Evolutionary conservation across 1,140 invertebrate genomes (phyloP), one percentile per base, ranked within the genome.

Genomic region (Diabrotica undecimpunctata): DNA sequence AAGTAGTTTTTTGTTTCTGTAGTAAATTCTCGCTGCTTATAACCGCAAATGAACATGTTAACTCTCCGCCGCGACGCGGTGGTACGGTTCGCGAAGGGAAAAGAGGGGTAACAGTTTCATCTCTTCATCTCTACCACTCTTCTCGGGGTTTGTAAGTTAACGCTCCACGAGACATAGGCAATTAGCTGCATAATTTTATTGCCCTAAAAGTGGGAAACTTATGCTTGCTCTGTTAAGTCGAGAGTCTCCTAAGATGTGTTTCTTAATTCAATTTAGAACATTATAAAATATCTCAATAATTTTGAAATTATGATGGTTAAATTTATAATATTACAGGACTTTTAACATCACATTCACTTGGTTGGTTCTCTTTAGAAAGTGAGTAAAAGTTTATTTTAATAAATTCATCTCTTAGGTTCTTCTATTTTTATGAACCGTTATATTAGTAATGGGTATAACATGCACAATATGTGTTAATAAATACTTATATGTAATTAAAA

Each of bases 101-200:
- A 1, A 4, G 25, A 25, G 25, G 25, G 25, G 25, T 25, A 25
- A 25, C 25, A 25, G 25, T 25, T 25, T 25, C 25, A 25, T 25
- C 25, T 25, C 25, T 25, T 25, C 25, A 25, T 25, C 25, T 25
- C 25, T 25, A 25, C 25, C 25, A 25, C 25, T 59, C 57, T 41
- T 59, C 39, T 59, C 13, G 25, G 39, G 13, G 57, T 59, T 59
- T 13, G 37, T 41, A 9, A 72, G 66, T 71, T 71, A 71, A 71
- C 70, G 70, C 70, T 70, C 68, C 67, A 63, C 55, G 63, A 71
- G 68, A 70, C 70, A 69, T 66, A 70, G 65, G 70, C 68, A 71
- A 71, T 71, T 71, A 71, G 65, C 55, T 70, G 70, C 68, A 71
- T 71, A 71, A 71, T 71, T 71, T 71, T 71, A 71, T 70, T 62